Evolutionary conservation across 2,888 invertebrate genomes (phyloP), one percentile per base, ranked within the genome.

Genomic region (Apodemia zela): DNA sequence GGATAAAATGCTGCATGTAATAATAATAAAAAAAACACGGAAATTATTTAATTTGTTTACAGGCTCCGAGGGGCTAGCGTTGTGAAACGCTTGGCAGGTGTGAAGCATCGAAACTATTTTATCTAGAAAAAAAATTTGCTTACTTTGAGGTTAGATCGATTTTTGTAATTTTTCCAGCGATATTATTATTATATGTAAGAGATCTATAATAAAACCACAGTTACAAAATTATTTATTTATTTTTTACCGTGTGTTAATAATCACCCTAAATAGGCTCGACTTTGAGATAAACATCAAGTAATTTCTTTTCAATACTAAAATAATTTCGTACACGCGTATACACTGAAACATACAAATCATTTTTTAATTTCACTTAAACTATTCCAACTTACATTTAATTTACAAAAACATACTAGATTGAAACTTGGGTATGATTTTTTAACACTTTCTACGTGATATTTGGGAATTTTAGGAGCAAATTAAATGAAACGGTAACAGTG

Each of bases 221-320:
- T n/a, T 49, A 49, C 17, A 49, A 49, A 49, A 49, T 49, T 49
- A 49, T 49, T 49, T 49, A 7, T 49, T 49, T 49, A 49, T 49
- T 49, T 49, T 49, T 17, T 8, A 18, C 18, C 17, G 49, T 49
- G 17, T 17, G 29, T 3, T 29, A 49, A 17, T 49, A 49, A 18
- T 18, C 49, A 49, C 49, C 49, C 49, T 47, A 49, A 49, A 18
- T 18, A 49, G 49, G 49, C 49, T 35, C 35, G 35, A 35, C 35
- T 49, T 49, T 49, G 49, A 49, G 49, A 49, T 49, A 49, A 35
- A 17, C 49, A 49, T 18, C 49, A 49, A 49, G n/a, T 49, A 18
- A 17, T 49, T 49, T 17, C 35, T 35, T 49, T 49, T 49, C 10
- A 49, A 49, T 17, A 17, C 49, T 49, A 49, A 49, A 49, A 49